Evolutionary conservation across 2,797 vertebrate species (phyloP), one percentile per base, ranked within the genome.

Genomic region (Myiotriccus ornatus): DNA sequence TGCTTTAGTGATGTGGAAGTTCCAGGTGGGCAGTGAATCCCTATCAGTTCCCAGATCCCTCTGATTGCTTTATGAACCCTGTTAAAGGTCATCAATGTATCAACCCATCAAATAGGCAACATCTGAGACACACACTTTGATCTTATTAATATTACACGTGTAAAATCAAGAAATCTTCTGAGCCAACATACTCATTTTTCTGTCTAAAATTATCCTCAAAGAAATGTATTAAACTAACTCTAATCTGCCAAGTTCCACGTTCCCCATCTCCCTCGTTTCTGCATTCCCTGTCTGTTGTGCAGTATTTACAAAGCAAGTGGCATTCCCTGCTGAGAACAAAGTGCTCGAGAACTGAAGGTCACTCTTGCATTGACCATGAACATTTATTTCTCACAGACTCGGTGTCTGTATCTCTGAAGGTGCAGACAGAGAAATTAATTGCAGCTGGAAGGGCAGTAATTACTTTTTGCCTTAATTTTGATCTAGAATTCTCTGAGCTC

Each of bases 401-500:
- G 4, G 59, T 46, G 35, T 53, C 69, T 28, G 10, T 50, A 65
- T 75, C 56, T 82, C 79, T 65, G 41, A 78, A 57, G 14, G 43
- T n/a, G 37, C 53, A 84, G 60, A 70, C 39, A 59, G 41, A 88
- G 32, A 64, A 84, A 89, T 78, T 71, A 73, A 76, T 37, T 79
- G 57, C 30, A 88, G 28, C 21, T 94, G 59, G 59, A 62, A 84
- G 84, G 49, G 63, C 47, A 73, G 65, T 34, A 62, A 86, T 90
- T 88, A 91, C 34, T 62, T 93, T 94, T 89, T 74, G 78, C 78
- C 83, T 82, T 56, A 55, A 80, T 93, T 91, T 82, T 87, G 35
- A 76, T 76, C 67, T 67, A 53, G 49, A 79, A 70, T 41, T 77
- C 35, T 81, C 50, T 4, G 5, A 63, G 74, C 44, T 84, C 47